Evolutionary conservation across 2,888 invertebrate genomes (phyloP), one percentile per base, ranked within the genome.

Genomic region (Agrotis segetum): DNA sequence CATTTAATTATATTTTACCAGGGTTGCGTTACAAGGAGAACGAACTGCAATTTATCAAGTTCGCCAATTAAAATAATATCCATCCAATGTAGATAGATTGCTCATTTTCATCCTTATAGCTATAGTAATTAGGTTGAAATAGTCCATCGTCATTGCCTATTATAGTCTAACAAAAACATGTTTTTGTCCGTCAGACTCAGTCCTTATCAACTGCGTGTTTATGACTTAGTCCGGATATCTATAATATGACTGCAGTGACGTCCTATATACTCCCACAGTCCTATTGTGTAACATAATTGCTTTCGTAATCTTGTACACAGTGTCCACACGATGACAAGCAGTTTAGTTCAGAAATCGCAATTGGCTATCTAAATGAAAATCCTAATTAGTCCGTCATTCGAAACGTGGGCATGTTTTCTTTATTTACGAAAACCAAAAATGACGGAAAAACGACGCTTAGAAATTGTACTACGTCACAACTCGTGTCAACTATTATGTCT

Each of bases 11-110:
- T 67, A 63, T 49, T 62, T 56, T 53, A 77, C 64, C 80, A 69
- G 77, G 82, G 80, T 56, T 68, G 34, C 14, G 59, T 40, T 67
- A 44, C 69, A 82, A 77, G 53, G 74, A 60, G 34, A 73, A 73
- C 56, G 61, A 74, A 69, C 77, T 78, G 53, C 17, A 58, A 53
- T 63, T 29, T 56, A 53, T 59, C 61, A 52, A 63, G 46, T 66
- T 69, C 9, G 49, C 47, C 29, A 40, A 65, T 63, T 24, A 63
- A 11, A 58, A 61, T 58, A 58, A 64, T 11, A 55, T 16, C 16
- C 14, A 59, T 17, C 16, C n/a, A 72, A 72, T 71, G n/a, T 34
- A 34, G 13, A 6, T 3, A 11, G 17, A 34, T 53, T 7, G 24
- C 11, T 13, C 13, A 13, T 6, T 2, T 13, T 34, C 13, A 56